These are phyloP conservation scores for Kobus ellipsiprymnus DNA, from an alignment of 2,113 vertebrate genomes.

Conservation along the genomic window DNA sequence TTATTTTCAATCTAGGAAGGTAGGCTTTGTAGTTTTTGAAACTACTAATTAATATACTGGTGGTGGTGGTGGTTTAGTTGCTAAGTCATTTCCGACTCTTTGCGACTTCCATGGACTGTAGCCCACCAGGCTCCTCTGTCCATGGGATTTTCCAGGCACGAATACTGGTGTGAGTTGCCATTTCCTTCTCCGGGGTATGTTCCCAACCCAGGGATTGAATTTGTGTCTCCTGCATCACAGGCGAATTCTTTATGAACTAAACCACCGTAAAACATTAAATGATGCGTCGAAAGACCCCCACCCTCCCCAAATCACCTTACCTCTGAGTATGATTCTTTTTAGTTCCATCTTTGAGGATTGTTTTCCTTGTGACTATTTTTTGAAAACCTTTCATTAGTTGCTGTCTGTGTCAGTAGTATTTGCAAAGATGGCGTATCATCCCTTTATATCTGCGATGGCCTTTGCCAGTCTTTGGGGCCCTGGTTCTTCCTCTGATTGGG, in stretches of 20 bases:
- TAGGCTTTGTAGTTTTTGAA: constrained; percentile 40
- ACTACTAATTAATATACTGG: background rate
- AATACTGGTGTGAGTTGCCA: background rate
- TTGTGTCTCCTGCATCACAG: background rate
- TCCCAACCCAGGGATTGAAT: background rate
- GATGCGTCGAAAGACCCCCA: background rate
- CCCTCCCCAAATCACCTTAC: background rate
- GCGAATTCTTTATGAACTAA: background rate
- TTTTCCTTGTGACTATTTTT: background rate
- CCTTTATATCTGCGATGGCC: background rate
- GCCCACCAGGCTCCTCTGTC: background rate
- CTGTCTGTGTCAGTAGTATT: background rate
- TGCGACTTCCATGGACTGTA: rapidly evolving
- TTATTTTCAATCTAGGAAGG: constrained; percentile 13
- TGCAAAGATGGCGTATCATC: background rate
- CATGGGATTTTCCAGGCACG: background rate
- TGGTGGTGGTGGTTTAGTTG: background rate
- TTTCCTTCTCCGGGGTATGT: background rate
- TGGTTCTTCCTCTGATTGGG: background rate
- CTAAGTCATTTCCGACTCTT: background rate
- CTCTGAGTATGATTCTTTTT: background rate
- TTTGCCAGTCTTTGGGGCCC: background rate
- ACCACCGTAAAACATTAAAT: background rate
- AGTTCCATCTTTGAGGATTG: background rate
- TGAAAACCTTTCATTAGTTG: background rate